phyloP scores from a whole-genome alignment of 1,140 invertebrate genomes.

The Nephotettix cincticeps region DNA sequence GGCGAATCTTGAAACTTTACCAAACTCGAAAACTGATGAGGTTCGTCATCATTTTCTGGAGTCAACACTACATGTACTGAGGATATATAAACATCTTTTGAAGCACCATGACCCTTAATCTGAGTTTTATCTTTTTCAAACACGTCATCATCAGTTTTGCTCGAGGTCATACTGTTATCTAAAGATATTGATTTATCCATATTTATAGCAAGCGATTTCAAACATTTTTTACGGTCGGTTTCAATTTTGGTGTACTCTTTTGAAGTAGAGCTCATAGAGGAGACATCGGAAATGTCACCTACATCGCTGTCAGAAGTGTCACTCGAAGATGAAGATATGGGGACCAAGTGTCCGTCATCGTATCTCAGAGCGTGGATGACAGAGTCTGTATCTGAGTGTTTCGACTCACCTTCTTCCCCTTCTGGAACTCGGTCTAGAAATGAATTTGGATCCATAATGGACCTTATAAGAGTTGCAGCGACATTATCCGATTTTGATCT shows the following conservation, averaged over 20 bases:
- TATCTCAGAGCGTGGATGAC: conserved; percentile 20
- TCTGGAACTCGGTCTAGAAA: conserved; percentile 27
- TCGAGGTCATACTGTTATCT: background rate
- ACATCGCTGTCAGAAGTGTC: conserved; percentile 33
- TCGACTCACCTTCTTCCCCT: conserved; percentile 11
- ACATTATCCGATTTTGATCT: conserved; percentile 18
- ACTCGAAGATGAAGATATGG: conserved; percentile 33
- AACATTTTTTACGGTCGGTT: background rate
- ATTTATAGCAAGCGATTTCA: background rate
- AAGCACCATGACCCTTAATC: background rate
- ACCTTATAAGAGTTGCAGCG: conserved; percentile 19
- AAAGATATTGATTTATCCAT: background rate
- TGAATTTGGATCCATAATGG: conserved; percentile 28
- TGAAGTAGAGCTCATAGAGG: background rate
- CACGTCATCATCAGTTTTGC: background rate
- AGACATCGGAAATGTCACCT: conserved; percentile 23
- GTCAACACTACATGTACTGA: background rate
- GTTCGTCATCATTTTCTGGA: background rate
- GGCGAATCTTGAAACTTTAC: background rate
- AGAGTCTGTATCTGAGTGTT: conserved; percentile 6
- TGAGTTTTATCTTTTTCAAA: background rate
- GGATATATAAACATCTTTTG: background rate
- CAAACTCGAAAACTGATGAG: background rate
- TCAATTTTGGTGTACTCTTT: conserved; percentile 2
- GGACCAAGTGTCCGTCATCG: conserved; percentile 32